These are phyloP conservation scores for Protomyctophum bolini DNA, from an alignment of 2,113 vertebrate genomes.

Conservation along the genomic window DNA sequence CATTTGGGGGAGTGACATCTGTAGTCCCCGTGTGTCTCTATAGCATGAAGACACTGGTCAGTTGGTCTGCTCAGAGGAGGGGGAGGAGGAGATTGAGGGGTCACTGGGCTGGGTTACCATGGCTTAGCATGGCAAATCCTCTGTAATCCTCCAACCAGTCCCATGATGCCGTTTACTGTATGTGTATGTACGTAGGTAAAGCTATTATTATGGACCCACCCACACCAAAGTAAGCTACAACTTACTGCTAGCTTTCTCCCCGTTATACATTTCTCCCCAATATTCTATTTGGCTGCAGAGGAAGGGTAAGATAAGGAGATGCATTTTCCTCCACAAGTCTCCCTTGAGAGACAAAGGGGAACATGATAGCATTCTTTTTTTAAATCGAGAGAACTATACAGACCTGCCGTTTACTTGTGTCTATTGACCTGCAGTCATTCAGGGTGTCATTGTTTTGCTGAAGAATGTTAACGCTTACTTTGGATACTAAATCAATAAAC, in stretches of 20 bases:
- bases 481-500: not conserved
- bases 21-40: too few species aligned
- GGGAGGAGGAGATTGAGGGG: slow-evolving; percentile 48
- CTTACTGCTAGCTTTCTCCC: not conserved
- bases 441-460: not conserved
- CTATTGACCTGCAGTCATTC: slow-evolving; percentile 10
- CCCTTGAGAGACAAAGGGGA: slow-evolving; percentile 40
- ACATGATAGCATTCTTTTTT: not conserved
- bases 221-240: slow-evolving; percentile 32
- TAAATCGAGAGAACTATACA: slow-evolving; percentile 15
- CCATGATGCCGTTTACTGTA: slow-evolving; percentile 62
- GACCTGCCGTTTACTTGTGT: slow-evolving; percentile 15
- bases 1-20: too few species aligned
- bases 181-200: slow-evolving; percentile 44
- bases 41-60: not conserved
- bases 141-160: slow-evolving; percentile 70
- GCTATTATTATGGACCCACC: slow-evolving; percentile 38
- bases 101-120: slow-evolving; percentile 64
- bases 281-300: slow-evolving; percentile 10
- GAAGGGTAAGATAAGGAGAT: slow-evolving; percentile 19
- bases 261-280: slow-evolving; percentile 23
- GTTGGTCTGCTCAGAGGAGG: not conserved
- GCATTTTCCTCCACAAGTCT: slow-evolving; percentile 27
- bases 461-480: not conserved
- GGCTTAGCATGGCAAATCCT: slow-evolving; percentile 77